Base-by-base conservation (phyloP, 1,140 invertebrate genomes). In the Magallana angulata region DNA sequence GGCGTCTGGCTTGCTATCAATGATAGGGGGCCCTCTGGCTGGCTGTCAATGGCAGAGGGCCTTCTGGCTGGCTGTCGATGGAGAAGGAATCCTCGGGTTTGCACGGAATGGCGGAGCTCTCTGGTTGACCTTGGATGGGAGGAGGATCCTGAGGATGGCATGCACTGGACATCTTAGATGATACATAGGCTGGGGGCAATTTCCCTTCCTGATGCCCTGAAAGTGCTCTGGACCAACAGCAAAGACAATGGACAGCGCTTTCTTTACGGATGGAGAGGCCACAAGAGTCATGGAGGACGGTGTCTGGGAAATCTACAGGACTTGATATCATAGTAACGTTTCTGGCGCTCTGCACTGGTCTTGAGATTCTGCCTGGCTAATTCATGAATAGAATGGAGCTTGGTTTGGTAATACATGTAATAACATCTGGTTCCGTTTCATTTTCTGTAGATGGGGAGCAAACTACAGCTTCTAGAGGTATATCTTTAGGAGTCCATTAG, bases 401-500 rank as follows among this genome's bases (percentile, higher is more conserved):
- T 18, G 4, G 30, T 58, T 68, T 84, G 84, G 16, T 36, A 1
- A 85, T 56, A n/a, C n/a, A n/a, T n/a, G n/a, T n/a, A 59, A 87
- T 89, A 30, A 68, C 56, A 48, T 30, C 16, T 18, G 62, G 14
- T 57, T 71, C 62, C 1, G 14, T 11, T 6, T 76, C 60, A 1
- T 7, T 56, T 68, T 60, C n/a, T 76, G 48, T 60, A 18, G 14
- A 16, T 8, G 80, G 85, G 11, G 56, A 56, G 0, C 64, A 59
- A 7, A 85, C 71, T 56, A 84, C 58, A 7, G 83, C 86, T 85
- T 86, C 57, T 11, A 89, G 48, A 11, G 89, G 88, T 1, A 91
- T 57, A 24, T 24, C 18, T 24, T 24, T 24, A 24, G 18, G 18
- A 24, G 18, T 24, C 18, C 18, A 0, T 24, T 24, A 24, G 18